These are phyloP conservation scores for Ophioninae sp. DNA, from an alignment of 2,888 invertebrate species.

Conservation along the genomic window DNA sequence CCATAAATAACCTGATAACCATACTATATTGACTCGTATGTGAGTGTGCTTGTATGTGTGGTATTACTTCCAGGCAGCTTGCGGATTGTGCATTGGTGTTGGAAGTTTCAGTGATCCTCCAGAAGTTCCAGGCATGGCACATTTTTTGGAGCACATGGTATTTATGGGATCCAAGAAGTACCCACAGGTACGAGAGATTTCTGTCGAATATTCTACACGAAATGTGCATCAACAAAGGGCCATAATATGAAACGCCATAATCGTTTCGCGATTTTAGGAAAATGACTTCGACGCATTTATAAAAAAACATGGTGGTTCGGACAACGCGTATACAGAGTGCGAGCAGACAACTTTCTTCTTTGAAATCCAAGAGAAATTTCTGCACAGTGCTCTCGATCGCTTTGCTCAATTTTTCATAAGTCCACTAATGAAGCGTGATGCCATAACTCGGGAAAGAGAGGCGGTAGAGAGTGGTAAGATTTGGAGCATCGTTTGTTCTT, in stretches of 20 bases:
- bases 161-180: constrained; percentile 97
- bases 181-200: constrained; percentile 85
- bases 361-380: constrained; percentile 91
- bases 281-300: constrained; percentile 79
- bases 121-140: constrained; percentile 90
- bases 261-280: constrained; percentile 66
- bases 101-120: constrained; percentile 91
- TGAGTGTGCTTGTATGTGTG: background rate
- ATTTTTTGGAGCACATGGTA: constrained; percentile 95
- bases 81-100: constrained; percentile 88
- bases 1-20: background rate
- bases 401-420: constrained; percentile 94
- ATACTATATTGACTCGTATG: background rate
- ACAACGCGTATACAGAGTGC: constrained; percentile 94
- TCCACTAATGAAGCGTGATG: constrained; percentile 92
- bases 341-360: constrained; percentile 95
- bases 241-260: background rate
- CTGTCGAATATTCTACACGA: constrained; percentile 53
- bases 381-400: constrained; percentile 89
- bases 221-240: background rate
- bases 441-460: constrained; percentile 93
- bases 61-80: constrained; percentile 84
- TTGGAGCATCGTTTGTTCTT: background rate
- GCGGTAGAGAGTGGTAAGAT: constrained; percentile 91
- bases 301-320: constrained; percentile 91